A percentile compares a stretch with the other conserved stretches of the same genome.
Evolutionary conservation across 1,140 invertebrate species (phyloP).

Genomic region (Vanessa atalanta): DNA sequence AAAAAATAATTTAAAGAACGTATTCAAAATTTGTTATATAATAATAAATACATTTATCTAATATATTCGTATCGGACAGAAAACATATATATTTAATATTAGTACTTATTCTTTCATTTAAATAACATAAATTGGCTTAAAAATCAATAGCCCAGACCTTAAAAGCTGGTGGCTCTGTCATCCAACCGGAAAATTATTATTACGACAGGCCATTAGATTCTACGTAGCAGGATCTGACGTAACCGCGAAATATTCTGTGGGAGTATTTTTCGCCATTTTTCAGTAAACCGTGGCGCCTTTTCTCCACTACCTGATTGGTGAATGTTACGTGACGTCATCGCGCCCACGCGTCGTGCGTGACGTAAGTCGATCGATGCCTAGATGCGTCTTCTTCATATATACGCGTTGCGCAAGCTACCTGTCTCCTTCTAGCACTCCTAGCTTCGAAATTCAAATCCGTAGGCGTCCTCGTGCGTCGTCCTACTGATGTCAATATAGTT

Average conservation of each 20-base stretch:
- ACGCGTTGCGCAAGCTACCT: slow-evolving; percentile 14
- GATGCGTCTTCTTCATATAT: slow-evolving; percentile 46
- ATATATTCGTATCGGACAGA: no score
- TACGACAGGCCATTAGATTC: slow-evolving; percentile 29
- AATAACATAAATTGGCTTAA: no score
- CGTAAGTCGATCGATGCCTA: slow-evolving; percentile 74
- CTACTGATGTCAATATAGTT: slow-evolving; percentile 55
- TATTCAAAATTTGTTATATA: no score
- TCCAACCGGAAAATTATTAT: slow-evolving; percentile 20
- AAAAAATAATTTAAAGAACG: no score
- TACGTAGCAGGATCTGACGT: slow-evolving; percentile 47
- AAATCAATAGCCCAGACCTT: background rate
- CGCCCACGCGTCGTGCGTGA: slow-evolving; percentile 74
- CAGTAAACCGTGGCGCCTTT: slow-evolving; percentile 69
- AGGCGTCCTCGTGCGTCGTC: slow-evolving; percentile 67
- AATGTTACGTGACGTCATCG: slow-evolving; percentile 71
- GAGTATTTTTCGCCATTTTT: slow-evolving; percentile 46
- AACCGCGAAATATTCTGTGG: slow-evolving; percentile 37
- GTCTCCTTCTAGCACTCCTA: slow-evolving; percentile 61
- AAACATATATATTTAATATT: no score
- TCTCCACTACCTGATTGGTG: slow-evolving; percentile 61
- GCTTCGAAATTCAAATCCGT: slow-evolving; percentile 70
- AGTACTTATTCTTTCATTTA: no score
- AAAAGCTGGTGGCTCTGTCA: slow-evolving; percentile 3
- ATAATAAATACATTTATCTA: no score